These are phyloP conservation scores for Choreutis nemorana DNA, from an alignment of 2,888 invertebrate genomes.

Conservation along the genomic window DNA sequence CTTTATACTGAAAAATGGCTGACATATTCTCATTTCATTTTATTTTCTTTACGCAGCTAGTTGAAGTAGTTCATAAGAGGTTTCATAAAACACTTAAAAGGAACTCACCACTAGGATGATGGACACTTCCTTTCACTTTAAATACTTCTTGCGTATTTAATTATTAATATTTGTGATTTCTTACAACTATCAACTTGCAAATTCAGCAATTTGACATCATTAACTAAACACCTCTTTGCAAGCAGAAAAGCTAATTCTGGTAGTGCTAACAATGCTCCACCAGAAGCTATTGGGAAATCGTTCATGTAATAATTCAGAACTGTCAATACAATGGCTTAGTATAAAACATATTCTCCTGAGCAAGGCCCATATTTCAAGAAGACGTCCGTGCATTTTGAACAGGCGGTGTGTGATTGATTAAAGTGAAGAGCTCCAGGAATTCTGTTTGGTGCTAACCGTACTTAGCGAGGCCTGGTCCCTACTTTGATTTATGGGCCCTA, in stretches of 20 bases:
- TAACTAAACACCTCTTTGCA: too few relatives aligned
- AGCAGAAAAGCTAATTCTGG: too few relatives aligned
- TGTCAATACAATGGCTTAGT: conserved; percentile 51
- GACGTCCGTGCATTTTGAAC: conserved; percentile 41
- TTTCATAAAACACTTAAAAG: conserved; percentile 2
- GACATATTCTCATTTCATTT: conserved; percentile 6
- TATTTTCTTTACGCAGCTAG: conserved; percentile 1
- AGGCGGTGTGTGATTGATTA: conserved; percentile 42
- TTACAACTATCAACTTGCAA: too few relatives aligned
- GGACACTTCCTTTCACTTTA: too few relatives aligned
- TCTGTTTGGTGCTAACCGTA: conserved; percentile 13
- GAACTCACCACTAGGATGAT: too few relatives aligned
- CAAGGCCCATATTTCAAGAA: conserved; percentile 38
- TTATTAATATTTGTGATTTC: too few relatives aligned
- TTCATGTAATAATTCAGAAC: conserved; percentile 44
- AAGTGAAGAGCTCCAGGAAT: conserved; percentile 33
- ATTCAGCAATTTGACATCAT: too few relatives aligned
- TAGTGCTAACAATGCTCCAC: too few relatives aligned
- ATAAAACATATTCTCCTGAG: conserved; percentile 44
- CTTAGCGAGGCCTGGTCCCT: conserved; percentile 2
- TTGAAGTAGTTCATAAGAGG: conserved; percentile 1
- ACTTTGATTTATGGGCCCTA: too few relatives aligned
- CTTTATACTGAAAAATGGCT: conserved; percentile 17
- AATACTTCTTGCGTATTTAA: too few relatives aligned
- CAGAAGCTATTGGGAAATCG: too few relatives aligned